Percentiles rank a stretch among this genome's conserved stretches.
These are phyloP conservation scores for Rhabdomys dilectus DNA, from an alignment of 2,113 vertebrate genomes.

Conservation along the genomic window DNA sequence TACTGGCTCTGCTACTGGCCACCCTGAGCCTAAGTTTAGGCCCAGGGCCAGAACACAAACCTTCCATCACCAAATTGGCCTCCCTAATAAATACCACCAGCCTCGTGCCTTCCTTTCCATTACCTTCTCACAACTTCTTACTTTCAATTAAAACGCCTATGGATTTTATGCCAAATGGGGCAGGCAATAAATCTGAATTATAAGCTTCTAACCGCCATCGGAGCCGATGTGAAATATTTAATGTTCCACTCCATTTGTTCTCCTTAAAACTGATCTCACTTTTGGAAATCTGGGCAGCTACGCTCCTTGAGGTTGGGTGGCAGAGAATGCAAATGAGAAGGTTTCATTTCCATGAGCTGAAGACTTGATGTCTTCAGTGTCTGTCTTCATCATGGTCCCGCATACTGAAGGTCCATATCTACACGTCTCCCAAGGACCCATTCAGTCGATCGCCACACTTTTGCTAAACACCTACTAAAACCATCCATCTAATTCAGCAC, in stretches of 20 bases:
- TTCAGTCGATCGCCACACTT: not conserved
- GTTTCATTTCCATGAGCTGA: not conserved
- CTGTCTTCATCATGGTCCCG: not conserved
- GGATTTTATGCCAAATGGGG: conserved; percentile 56
- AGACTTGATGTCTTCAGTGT: not conserved
- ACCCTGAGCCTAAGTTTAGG: not conserved
- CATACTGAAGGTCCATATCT: not conserved
- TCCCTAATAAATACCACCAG: not conserved
- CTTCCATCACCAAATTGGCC: not conserved
- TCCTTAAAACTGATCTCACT: conserved; percentile 34
- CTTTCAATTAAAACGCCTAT: conserved; percentile 59
- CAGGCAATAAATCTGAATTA: conserved; percentile 47
- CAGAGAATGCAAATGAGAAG: not conserved
- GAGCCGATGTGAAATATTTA: conserved; percentile 57
- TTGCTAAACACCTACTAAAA: conserved; percentile 37
- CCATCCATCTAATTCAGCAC: not conserved
- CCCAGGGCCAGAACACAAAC: not conserved
- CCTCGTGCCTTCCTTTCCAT: not conserved
- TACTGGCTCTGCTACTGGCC: not conserved
- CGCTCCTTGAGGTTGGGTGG: not conserved
- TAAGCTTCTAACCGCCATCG: conserved; percentile 39
- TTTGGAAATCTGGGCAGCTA: conserved; percentile 23
- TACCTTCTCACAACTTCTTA: conserved; percentile 2
- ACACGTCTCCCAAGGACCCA: not conserved
- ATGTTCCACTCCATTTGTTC: conserved; percentile 38